These are phyloP conservation scores for Halocaridina rubra DNA, from an alignment of 2,888 invertebrate genomes.

Conservation along the genomic window DNA sequence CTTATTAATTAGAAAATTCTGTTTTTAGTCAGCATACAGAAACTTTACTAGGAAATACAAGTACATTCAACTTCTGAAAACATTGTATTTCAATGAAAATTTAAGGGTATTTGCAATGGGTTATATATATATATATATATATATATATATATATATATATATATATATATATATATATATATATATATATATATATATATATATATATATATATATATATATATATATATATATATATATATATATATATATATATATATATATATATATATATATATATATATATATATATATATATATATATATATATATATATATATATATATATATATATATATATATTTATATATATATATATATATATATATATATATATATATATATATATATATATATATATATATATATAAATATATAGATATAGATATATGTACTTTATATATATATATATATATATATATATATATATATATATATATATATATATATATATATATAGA, in stretches of 20 bases:
- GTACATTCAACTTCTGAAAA: too few species aligned
- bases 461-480: background rate
- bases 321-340: background rate
- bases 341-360: background rate
- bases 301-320: background rate
- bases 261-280: background rate
- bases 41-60: too few species aligned
- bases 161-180: slow-evolving; percentile 52
- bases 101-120: background rate
- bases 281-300: background rate
- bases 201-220: slow-evolving; percentile 31
- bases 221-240: slow-evolving; percentile 30
- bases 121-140: slow-evolving; percentile 26
- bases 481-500: background rate
- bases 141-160: slow-evolving; percentile 52
- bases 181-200: slow-evolving; percentile 27
- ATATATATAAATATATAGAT: background rate
- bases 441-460: background rate
- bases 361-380: slow-evolving; percentile 6
- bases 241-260: background rate
- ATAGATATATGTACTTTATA: background rate
- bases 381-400: background rate
- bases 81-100: too few species aligned
- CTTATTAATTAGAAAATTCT: too few species aligned
- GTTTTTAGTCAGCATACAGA: too few species aligned